Percentiles rank a stretch among this genome's conserved stretches.
These are phyloP conservation scores for Thaleichthys pacificus DNA, from an alignment of 2,797 vertebrate species.

Conservation along the genomic window DNA sequence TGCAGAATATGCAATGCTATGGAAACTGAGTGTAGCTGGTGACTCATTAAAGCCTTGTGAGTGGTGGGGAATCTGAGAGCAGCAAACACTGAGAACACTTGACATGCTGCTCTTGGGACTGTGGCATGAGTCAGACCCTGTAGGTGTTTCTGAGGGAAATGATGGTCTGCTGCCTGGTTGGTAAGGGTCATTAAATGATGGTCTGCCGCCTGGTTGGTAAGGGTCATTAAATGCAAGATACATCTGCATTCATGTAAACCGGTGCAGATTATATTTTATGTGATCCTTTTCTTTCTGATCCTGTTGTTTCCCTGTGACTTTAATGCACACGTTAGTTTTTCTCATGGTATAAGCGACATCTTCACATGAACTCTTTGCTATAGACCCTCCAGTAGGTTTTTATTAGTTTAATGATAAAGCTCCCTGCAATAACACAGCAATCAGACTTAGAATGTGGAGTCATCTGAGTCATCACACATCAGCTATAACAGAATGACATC, in stretches of 20 bases:
- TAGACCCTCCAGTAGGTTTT: too few species aligned
- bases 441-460: neutral
- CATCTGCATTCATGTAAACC: neutral
- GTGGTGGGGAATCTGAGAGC: neutral
- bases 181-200: slow-evolving; percentile 11
- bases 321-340: neutral
- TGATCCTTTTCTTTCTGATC: neutral
- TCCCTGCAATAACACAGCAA: neutral
- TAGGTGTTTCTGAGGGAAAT: slow-evolving; percentile 6
- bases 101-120: slow-evolving; percentile 24
- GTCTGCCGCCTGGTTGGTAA: neutral
- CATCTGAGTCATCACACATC: neutral
- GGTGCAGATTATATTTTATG: neutral
- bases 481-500: neutral
- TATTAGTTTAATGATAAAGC: too few species aligned
- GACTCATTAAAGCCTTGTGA: slow-evolving; percentile 40
- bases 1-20: neutral
- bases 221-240: slow-evolving; percentile 13
- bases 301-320: neutral
- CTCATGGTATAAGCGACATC: neutral
- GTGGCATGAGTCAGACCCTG: slow-evolving; percentile 35
- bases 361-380: neutral
- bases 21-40: slow-evolving; percentile 8
- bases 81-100: slow-evolving; percentile 34
- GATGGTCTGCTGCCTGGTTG: neutral